Evolutionary conservation across 2,888 invertebrate genomes (phyloP).

Genomic region (Clepsis dumicolana): DNA sequence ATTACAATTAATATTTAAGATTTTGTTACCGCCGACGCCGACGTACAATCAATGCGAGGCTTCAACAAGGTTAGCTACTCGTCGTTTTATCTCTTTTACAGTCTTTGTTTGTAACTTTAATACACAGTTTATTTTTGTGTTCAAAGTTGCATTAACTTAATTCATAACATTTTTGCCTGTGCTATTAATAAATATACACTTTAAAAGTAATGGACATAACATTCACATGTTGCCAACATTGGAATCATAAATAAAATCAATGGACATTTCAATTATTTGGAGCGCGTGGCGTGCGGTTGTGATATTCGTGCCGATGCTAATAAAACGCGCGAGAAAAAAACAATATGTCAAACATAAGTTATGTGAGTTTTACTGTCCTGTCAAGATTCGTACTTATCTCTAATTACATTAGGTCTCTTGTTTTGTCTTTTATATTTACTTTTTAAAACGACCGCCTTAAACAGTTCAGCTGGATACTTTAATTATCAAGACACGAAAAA

Average conservation of each 20-base stretch:
- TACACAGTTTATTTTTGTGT: constrained; percentile 8
- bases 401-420: constrained; percentile 43
- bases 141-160: not conserved
- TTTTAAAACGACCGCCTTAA: constrained; percentile 18
- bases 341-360: constrained; percentile 44
- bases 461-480: constrained; percentile 26
- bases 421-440: constrained; percentile 5
- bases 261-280: constrained; percentile 85
- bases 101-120: constrained; percentile 5
- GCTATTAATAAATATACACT: not conserved
- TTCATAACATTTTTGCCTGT: not conserved
- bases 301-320: constrained; percentile 81
- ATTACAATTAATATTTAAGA: constrained; percentile 81
- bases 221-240: constrained; percentile 61
- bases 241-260: constrained; percentile 81
- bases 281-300: constrained; percentile 81
- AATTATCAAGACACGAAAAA: constrained; percentile 48
- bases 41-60: constrained; percentile 26
- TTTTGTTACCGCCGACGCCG: constrained; percentile 63
- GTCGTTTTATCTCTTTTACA: constrained; percentile 7
- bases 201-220: constrained; percentile 62
- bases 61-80: constrained; percentile 16
- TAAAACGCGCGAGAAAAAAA: constrained; percentile 75
- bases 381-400: constrained; percentile 27
- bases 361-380: constrained; percentile 49